Evolutionary conservation across 2,797 vertebrate genomes (phyloP).

Genomic region (Urophycis tenuis): DNA sequence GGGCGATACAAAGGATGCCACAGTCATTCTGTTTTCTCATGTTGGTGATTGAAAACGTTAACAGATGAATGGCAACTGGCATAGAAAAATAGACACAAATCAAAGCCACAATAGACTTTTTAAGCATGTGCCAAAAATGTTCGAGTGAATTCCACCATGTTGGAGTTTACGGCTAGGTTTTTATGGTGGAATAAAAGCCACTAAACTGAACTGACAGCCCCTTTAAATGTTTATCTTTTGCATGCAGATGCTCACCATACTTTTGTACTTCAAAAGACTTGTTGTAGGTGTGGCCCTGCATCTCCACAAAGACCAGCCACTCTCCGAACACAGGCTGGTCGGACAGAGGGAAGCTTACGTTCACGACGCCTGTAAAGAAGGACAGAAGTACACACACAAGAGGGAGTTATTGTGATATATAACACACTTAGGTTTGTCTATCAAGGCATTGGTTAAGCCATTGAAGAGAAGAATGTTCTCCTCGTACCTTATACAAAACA

Average conservation of each 20-base stretch:
- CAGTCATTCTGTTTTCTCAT: not conserved
- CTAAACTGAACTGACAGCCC: not conserved
- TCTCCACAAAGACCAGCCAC: conserved; percentile 85
- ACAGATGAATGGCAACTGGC: not conserved
- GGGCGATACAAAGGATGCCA: not conserved
- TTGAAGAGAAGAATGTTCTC: not conserved
- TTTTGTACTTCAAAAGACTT: conserved; percentile 91
- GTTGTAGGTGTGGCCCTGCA: conserved; percentile 87
- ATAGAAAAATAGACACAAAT: not conserved
- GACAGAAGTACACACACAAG: not conserved
- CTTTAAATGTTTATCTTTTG: not conserved
- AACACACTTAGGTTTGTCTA: not conserved
- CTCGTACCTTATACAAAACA: not conserved
- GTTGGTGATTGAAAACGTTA: not conserved
- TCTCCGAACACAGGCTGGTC: conserved; percentile 91
- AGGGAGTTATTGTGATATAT: not conserved
- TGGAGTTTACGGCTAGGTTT: not conserved
- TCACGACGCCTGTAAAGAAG: conserved; percentile 75
- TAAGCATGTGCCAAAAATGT: not conserved
- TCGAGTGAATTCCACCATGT: not conserved
- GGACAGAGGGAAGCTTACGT: conserved; percentile 87
- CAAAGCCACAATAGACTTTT: not conserved
- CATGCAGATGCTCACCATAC: conserved; percentile 75
- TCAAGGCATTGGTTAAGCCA: not conserved
- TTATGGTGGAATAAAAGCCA: not conserved